Conservation (phyloP, 2,113 vertebrate genomes). For the Hemiprocne comata region DNA sequence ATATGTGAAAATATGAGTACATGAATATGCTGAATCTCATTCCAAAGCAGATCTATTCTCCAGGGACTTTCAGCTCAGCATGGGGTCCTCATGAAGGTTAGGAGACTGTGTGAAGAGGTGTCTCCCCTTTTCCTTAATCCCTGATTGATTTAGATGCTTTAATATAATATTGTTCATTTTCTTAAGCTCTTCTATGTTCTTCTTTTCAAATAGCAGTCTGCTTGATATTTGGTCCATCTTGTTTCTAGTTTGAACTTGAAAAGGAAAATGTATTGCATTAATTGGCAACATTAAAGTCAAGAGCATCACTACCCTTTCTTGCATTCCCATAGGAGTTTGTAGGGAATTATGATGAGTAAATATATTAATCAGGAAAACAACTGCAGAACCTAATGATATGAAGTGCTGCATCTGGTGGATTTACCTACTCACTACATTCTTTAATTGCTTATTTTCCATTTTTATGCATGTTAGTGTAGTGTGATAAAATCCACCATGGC, state of each 20-base stretch:
- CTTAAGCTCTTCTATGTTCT: constrained; percentile 76
- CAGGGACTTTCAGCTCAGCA: not conserved
- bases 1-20: not conserved
- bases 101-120: not conserved
- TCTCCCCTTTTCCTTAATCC: constrained; percentile 22
- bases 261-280: constrained; percentile 36
- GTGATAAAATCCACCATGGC: not conserved
- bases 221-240: constrained; percentile 73
- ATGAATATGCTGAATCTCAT: not conserved
- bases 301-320: not conserved
- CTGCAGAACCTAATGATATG: not conserved
- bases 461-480: not conserved
- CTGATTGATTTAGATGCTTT: constrained; percentile 66
- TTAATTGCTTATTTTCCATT: not conserved
- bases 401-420: not conserved
- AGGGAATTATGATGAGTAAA: not conserved
- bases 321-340: no score
- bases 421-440: not conserved
- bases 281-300: not conserved
- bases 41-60: not conserved
- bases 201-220: constrained; percentile 69
- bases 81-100: not conserved
- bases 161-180: constrained; percentile 76
- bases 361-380: not conserved
- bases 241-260: constrained; percentile 77